Conservation (phyloP, 2,113 vertebrate species). For the Callospermophilus lateralis region DNA sequence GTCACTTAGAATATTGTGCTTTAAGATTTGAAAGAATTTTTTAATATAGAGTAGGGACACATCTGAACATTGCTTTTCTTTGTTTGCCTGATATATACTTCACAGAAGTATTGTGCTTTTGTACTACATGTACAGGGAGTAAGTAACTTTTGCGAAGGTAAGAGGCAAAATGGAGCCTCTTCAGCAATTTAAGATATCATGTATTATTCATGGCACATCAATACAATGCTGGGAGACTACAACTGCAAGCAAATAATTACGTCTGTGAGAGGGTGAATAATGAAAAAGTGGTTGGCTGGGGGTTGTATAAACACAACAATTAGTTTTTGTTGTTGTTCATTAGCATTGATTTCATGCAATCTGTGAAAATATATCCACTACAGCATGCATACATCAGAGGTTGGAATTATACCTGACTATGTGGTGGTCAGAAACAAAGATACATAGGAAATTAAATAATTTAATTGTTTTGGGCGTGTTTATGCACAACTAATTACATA, state of each 20-base stretch:
- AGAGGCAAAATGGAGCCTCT: background rate
- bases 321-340: slow-evolving; percentile 7
- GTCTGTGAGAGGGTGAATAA: slow-evolving; percentile 11
- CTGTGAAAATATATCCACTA: background rate
- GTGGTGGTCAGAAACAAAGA: background rate
- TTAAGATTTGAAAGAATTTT: background rate
- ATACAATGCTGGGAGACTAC: background rate
- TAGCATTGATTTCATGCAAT: slow-evolving; percentile 46
- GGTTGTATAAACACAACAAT: slow-evolving; percentile 35
- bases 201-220: background rate
- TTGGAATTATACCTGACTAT: background rate
- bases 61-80: background rate
- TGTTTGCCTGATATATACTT: background rate
- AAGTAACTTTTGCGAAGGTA: background rate
- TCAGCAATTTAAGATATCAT: background rate
- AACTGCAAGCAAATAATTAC: slow-evolving; percentile 30
- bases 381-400: background rate
- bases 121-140: background rate
- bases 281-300: background rate
- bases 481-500: background rate
- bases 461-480: slow-evolving; percentile 49
- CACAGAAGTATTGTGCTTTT: background rate
- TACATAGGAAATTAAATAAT: background rate
- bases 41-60: background rate
- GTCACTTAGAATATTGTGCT: background rate